These are phyloP conservation scores for Colletes gigas DNA, from an alignment of 1,140 invertebrate genomes.

Conservation along the genomic window DNA sequence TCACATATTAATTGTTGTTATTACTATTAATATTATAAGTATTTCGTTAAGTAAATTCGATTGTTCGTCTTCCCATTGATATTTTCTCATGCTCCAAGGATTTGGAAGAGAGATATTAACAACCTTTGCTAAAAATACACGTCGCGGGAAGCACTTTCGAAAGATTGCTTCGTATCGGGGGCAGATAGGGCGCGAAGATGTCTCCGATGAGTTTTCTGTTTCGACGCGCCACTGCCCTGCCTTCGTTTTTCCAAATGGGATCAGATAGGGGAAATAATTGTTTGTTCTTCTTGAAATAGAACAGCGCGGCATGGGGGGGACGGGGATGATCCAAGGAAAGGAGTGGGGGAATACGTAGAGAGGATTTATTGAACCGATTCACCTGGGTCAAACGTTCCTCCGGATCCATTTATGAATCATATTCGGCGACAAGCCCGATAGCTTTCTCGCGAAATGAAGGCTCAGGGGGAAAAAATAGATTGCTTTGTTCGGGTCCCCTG, in stretches of 20 bases:
- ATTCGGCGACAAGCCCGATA: conserved; percentile 40
- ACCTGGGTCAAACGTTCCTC: conserved; percentile 31
- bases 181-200: not conserved
- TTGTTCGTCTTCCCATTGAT: not conserved
- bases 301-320: not conserved
- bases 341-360: not conserved
- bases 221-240: not conserved
- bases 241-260: conserved; percentile 26
- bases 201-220: not conserved
- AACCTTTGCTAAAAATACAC: not conserved
- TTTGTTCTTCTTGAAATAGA: conserved; percentile 35
- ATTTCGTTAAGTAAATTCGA: no score
- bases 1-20: no score
- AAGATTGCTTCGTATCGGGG: conserved; percentile 14
- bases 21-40: no score
- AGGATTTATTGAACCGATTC: conserved; percentile 43
- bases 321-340: not conserved
- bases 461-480: not conserved
- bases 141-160: not conserved
- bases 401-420: conserved; percentile 43
- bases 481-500: conserved; percentile 1
- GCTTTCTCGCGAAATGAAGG: not conserved
- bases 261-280: conserved; percentile 39
- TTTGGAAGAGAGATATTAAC: not conserved
- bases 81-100: not conserved